Base-by-base conservation (phyloP, 1,140 invertebrate genomes). In the Drosophila fuyamai region DNA sequence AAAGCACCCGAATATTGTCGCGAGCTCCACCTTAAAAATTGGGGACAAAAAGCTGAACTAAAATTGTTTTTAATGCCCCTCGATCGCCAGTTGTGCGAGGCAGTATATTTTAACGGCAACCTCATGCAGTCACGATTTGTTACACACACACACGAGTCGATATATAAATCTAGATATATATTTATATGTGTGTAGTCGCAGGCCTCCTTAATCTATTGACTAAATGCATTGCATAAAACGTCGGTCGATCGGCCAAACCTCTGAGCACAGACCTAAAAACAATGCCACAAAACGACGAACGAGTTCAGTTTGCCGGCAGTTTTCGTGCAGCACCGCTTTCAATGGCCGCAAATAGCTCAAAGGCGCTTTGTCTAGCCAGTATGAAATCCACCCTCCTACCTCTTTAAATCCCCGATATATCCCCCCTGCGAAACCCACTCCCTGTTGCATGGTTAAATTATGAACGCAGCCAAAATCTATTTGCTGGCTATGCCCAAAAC, bases 41-140 rank as follows among this genome's bases (percentile, higher is more conserved):
- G 67, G 27, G 36, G 43, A 71, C 63, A 70, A 36, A 57, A 57
- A 71, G 18, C 67, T 16, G n/a, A 43, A 47, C 27, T 57, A 70
- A 71, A 56, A 71, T 74, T 18, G 35, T 35, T 54, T 67, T 63
- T 59, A 40, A 80, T 77, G 76, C 73, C 62, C 40, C 71, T 70
- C 46, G 57, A 73, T 83, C 55, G 58, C 68, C 71, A 65, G 58
- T 62, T 67, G 79, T 59, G 12, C n/a, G 35, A 51, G 71, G 58
- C 13, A 48, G 76, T 72, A 72, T 65, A 83, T 84, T 88, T 89
- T 83, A 86, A 86, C 83, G 76, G 84, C 84, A 88, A 79, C 84
- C 86, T 84, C 84, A 88, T 88, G 84, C 68, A 80, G 84, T 88
- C 84, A 88, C 84, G 84, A 88, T 88, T 88, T 84, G 57, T 54